phyloP scores from a whole-genome alignment of 2,797 vertebrate species.

The Cossypha niveicapilla region DNA sequence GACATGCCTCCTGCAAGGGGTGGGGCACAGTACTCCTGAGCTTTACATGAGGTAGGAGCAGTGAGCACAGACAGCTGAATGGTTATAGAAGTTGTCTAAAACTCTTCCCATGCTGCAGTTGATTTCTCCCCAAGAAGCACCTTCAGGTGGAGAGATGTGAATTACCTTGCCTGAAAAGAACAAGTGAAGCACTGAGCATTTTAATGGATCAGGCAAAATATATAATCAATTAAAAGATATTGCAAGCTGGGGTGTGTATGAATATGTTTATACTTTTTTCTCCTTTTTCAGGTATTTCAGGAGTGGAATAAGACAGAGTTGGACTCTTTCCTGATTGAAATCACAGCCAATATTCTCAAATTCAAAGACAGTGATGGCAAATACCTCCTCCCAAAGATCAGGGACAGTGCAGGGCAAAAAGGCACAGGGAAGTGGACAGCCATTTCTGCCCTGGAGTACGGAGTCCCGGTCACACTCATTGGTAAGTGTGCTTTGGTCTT shows the following conservation, averaged over 20 bases:
- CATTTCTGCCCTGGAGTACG: conserved; percentile 92
- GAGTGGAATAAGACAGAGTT: conserved; percentile 96
- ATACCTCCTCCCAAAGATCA: conserved; percentile 91
- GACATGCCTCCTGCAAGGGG: background rate
- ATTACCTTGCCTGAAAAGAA: background rate
- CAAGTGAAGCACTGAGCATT: background rate
- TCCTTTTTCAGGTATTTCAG: conserved; percentile 81
- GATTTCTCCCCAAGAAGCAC: background rate
- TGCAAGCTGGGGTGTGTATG: background rate
- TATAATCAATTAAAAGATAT: background rate
- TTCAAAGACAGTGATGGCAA: conserved; percentile 82
- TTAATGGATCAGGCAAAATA: background rate
- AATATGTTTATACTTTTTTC: background rate
- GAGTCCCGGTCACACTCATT: conserved; percentile 93
- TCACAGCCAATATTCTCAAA: conserved; percentile 93
- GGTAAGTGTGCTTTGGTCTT: conserved; percentile 71
- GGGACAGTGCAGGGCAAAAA: conserved; percentile 95
- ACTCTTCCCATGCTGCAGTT: background rate
- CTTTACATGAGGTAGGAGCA: background rate
- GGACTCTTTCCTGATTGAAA: conserved; percentile 98
- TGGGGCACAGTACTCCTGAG: background rate
- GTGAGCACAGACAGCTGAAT: background rate
- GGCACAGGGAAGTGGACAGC: conserved; percentile 98
- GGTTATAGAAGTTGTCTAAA: background rate
- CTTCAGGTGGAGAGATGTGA: background rate